phyloP scores from a whole-genome alignment of 2,113 vertebrate species.

The Pogonocichla stellata region DNA sequence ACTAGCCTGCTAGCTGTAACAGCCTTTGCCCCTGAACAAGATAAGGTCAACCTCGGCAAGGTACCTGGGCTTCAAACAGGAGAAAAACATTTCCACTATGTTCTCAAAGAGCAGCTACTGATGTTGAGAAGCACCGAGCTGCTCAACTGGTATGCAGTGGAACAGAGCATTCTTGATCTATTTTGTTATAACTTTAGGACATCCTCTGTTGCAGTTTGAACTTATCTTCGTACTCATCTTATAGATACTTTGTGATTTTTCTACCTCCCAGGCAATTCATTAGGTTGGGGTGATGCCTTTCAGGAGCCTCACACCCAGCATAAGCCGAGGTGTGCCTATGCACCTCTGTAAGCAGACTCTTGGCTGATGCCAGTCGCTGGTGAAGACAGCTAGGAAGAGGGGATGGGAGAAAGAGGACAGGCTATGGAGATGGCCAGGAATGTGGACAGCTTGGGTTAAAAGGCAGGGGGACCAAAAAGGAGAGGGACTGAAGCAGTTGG shows the following conservation, averaged over 20 bases:
- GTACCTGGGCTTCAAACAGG: neutral
- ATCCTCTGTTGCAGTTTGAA: neutral
- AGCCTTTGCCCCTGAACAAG: neutral
- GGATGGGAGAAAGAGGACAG: neutral
- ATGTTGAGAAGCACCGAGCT: rapidly evolving
- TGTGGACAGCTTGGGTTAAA: neutral
- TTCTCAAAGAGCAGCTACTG: neutral
- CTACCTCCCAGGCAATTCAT: neutral
- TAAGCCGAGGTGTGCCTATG: rapidly evolving
- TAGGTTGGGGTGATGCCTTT: neutral
- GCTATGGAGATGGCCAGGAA: neutral
- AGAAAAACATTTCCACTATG: neutral
- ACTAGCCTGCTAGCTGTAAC: neutral
- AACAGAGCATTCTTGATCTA: neutral
- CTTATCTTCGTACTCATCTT: neutral
- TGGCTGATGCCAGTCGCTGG: rapidly evolving
- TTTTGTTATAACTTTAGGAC: neutral
- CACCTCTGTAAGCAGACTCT: rapidly evolving
- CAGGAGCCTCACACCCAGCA: neutral
- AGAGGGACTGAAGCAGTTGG: neutral
- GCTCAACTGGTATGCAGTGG: rapidly evolving
- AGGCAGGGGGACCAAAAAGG: neutral
- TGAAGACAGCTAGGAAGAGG: neutral
- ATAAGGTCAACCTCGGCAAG: neutral
- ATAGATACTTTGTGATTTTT: neutral